Evolutionary conservation across 2,113 vertebrate genomes (phyloP).

Genomic region (Oncorhynchus nerka): DNA sequence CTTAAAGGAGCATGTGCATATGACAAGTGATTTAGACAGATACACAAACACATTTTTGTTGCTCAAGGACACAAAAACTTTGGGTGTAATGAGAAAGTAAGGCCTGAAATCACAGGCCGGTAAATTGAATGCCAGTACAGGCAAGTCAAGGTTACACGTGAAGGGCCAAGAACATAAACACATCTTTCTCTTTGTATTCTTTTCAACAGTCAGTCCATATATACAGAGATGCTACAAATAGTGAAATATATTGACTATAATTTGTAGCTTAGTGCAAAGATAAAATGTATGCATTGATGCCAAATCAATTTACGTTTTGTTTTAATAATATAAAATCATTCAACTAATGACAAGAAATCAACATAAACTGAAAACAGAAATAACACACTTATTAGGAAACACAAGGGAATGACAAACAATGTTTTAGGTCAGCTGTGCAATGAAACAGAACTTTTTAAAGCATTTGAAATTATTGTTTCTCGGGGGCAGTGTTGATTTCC

Average conservation of each 20-base stretch:
- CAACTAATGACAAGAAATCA: background rate
- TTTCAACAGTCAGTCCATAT: too few species aligned
- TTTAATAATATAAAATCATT: background rate
- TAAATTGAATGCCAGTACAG: slow-evolving; percentile 70
- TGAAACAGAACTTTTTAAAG: too few species aligned
- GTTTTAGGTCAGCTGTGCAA: background rate
- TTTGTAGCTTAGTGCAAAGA: too few species aligned
- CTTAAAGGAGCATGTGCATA: slow-evolving; percentile 89
- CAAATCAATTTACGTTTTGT: background rate
- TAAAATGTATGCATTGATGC: background rate
- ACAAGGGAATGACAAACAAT: background rate
- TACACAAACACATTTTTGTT: slow-evolving; percentile 75
- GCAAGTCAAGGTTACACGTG: slow-evolving; percentile 70
- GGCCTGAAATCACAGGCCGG: slow-evolving; percentile 71
- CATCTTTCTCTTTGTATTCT: slow-evolving; percentile 16
- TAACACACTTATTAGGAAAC: background rate
- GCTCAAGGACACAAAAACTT: slow-evolving; percentile 80
- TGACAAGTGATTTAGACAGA: slow-evolving; percentile 89
- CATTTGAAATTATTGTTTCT: background rate
- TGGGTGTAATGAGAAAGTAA: slow-evolving; percentile 73
- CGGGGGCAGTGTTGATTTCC: background rate
- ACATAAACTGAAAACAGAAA: background rate
- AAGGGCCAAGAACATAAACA: slow-evolving; percentile 64
- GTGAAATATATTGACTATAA: background rate
- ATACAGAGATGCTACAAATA: too few species aligned